A percentile compares a stretch with the other conserved stretches of the same genome.
These are phyloP conservation scores for Himalopsyche phryganea DNA, from an alignment of 1,140 invertebrate species.

Conservation along the genomic window DNA sequence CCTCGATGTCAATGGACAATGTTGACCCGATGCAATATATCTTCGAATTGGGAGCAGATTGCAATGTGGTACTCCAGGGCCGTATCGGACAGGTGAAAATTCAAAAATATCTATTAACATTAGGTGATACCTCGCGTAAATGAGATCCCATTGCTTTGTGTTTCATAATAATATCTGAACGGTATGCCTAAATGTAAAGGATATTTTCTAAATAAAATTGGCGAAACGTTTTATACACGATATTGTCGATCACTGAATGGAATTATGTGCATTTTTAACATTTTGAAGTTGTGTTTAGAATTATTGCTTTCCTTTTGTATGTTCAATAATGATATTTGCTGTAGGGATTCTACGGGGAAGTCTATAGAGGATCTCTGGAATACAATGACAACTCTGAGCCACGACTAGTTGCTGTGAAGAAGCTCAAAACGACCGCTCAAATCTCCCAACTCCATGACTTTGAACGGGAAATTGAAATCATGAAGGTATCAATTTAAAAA, in stretches of 20 bases:
- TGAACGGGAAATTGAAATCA: conserved; percentile 70
- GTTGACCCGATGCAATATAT: conserved; percentile 41
- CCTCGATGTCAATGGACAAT: conserved; percentile 34
- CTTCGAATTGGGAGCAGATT: conserved; percentile 47
- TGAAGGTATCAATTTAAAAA: too few species aligned
- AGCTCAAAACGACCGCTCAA: conserved; percentile 55
- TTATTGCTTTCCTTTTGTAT: too few species aligned
- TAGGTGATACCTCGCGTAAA: too few species aligned
- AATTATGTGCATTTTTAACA: too few species aligned
- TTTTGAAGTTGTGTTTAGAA: not conserved
- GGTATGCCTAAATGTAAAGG: too few species aligned
- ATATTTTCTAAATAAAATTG: too few species aligned
- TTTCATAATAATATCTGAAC: too few species aligned
- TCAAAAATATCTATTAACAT: too few species aligned
- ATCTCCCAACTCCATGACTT: conserved; percentile 57
- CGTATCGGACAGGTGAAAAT: conserved; percentile 56
- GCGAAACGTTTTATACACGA: too few species aligned
- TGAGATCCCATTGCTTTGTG: conserved; percentile 3
- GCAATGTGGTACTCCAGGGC: conserved; percentile 57
- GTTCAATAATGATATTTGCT: conserved; percentile 13
- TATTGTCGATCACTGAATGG: too few species aligned
- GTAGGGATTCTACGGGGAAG: conserved; percentile 70
- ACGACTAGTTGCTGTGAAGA: conserved; percentile 70
- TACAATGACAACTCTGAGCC: conserved; percentile 46
- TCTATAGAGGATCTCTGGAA: conserved; percentile 62